These are phyloP conservation scores for Pollenia amentaria DNA, from an alignment of 2,888 invertebrate species.

Conservation along the genomic window DNA sequence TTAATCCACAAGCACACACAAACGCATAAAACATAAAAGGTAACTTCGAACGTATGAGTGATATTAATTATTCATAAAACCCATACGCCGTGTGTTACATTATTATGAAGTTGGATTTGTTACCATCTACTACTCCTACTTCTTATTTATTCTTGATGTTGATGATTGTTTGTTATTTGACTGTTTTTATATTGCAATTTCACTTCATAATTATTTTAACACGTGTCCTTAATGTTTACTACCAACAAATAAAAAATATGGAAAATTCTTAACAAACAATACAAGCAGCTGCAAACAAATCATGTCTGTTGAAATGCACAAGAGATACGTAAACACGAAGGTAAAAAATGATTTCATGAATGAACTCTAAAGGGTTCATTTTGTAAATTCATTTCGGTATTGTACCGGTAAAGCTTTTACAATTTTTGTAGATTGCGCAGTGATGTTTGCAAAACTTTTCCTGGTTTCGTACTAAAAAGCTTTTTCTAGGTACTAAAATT, in stretches of 20 bases:
- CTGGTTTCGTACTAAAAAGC: conserved; percentile 30
- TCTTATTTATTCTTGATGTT: neutral
- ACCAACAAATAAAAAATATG: conserved; percentile 24
- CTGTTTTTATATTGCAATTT: conserved; percentile 46
- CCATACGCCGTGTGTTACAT: conserved; percentile 44
- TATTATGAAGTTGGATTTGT: no score
- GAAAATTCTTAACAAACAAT: conserved; percentile 24
- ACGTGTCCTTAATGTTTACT: conserved; percentile 60
- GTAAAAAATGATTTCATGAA: conserved; percentile 5
- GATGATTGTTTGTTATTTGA: conserved; percentile 27
- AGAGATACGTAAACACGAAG: neutral
- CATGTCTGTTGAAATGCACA: conserved; percentile 5
- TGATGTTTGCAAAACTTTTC: neutral
- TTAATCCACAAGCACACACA: neutral
- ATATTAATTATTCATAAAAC: conserved; percentile 64
- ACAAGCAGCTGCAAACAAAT: neutral
- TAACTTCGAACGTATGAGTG: conserved; percentile 36
- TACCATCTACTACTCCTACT: neutral
- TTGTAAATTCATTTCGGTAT: conserved; percentile 26
- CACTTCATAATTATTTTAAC: conserved; percentile 52
- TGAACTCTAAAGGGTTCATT: conserved; percentile 36
- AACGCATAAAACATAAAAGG: neutral
- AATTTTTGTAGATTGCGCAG: conserved; percentile 29
- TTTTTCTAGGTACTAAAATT: conserved; percentile 23
- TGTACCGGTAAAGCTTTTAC: conserved; percentile 18